Evolutionary conservation across 2,888 invertebrate genomes (phyloP).

Genomic region (Chrysomela aeneicollis): DNA sequence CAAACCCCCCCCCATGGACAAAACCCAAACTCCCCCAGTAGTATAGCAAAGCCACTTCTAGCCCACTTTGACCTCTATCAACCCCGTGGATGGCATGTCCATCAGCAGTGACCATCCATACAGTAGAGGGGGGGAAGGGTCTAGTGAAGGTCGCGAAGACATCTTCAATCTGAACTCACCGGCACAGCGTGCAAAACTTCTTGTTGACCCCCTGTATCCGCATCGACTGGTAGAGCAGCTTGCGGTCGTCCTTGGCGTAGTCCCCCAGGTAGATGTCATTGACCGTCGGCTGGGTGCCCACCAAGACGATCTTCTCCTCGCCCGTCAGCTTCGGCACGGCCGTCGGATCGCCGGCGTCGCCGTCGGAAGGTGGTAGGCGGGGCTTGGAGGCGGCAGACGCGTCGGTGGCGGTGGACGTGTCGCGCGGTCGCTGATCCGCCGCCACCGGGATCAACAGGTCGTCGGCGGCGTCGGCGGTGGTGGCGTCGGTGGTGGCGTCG

Average conservation of each 20-base stretch:
- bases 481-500: slow-evolving; percentile 22
- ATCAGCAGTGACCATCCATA: too few species aligned
- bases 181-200: slow-evolving; percentile 58
- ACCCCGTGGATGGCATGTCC: too few species aligned
- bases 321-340: slow-evolving; percentile 32
- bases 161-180: slow-evolving; percentile 34
- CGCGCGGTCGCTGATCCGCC: slow-evolving; percentile 21
- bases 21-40: too few species aligned
- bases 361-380: too few species aligned
- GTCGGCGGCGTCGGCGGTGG: not conserved
- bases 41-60: too few species aligned
- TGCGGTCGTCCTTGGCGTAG: slow-evolving; percentile 57
- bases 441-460: slow-evolving; percentile 48
- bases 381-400: too few species aligned
- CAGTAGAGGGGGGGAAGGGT: too few species aligned
- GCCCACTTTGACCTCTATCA: too few species aligned
- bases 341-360: slow-evolving; percentile 33
- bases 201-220: slow-evolving; percentile 56
- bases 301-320: slow-evolving; percentile 45
- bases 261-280: slow-evolving; percentile 55
- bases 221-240: slow-evolving; percentile 56
- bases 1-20: too few species aligned
- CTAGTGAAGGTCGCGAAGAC: too few species aligned
- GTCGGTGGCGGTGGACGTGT: too few species aligned
- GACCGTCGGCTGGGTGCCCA: slow-evolving; percentile 49